Evolutionary conservation across 2,113 vertebrate genomes (phyloP), one percentile per base, ranked within the genome.

Genomic region (Cyanoderma ruficeps): DNA sequence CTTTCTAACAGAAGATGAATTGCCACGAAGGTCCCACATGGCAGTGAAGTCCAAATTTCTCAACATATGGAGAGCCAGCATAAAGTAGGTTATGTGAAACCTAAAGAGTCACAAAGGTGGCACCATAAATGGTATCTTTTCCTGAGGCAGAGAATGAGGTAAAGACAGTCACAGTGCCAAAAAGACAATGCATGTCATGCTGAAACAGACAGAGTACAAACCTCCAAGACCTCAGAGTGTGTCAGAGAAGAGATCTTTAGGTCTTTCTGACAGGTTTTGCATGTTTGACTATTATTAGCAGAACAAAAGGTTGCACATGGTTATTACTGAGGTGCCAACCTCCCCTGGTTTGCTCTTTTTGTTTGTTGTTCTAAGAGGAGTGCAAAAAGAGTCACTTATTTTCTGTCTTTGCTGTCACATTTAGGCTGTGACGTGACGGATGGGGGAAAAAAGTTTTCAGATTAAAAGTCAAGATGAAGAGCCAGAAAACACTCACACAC

Each of bases 121-220:
- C 95, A 94, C 70, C 4, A 27, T 70, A 96, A 97, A 96, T 89
- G 78, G 33, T 97, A 77, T 87, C 63, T 96, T 96, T 93, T 96
- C 92, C 93, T 24, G 83, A 91, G 89, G 92, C 74, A 90, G 90
- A 97, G 95, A 97, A 89, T 83, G 93, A 92, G 47, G 83, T 74
- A 90, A 47, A 89, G 84, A 96, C 87, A 96, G 97, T 95, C 31
- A 52, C 75, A 70, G 68, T 97, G 92, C 92, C 77, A 89, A 84
- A 86, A 87, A 96, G 82, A 97, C 92, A 97, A 92, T 94, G 70
- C 52, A 52, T 94, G 96, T 96, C 94, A 96, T 7, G 7, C 41
- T 87, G 94, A 96, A 97, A 90, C 94, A 97, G 93, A 97, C 95
- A 89, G 91, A 96, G 80, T 74, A 83, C 83, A 96, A 95, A 95